Conservation (phyloP, 1,140 invertebrate genomes). For the Whitmania pigra region DNA sequence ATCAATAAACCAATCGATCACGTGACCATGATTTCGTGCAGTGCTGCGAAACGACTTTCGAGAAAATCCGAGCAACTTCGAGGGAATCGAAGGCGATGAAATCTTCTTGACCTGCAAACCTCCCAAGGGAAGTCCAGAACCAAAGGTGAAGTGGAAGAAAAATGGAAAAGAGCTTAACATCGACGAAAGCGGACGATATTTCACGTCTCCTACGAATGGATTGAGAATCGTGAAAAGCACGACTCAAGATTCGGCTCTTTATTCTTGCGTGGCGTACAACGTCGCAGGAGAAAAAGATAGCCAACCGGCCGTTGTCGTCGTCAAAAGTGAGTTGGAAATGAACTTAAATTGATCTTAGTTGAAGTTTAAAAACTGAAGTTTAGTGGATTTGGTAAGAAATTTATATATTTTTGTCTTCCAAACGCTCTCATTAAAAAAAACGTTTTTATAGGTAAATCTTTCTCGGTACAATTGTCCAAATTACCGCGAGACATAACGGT, state of each 20-base stretch:
- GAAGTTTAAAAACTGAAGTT: too few relatives aligned
- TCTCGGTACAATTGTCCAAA: too few relatives aligned
- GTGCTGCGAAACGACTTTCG: slow-evolving; percentile 14
- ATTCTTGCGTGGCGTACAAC: slow-evolving; percentile 43
- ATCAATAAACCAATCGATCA: too few relatives aligned
- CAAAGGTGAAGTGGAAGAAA: slow-evolving; percentile 32
- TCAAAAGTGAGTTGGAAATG: neutral
- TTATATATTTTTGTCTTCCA: too few relatives aligned
- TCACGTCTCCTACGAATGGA: slow-evolving; percentile 21
- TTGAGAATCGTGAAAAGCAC: slow-evolving; percentile 30
- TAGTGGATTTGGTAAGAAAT: too few relatives aligned
- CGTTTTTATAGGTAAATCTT: too few relatives aligned
- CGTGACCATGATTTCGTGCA: neutral
- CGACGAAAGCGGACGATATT: slow-evolving; percentile 24
- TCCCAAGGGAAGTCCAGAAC: slow-evolving; percentile 31
- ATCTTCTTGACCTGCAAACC: slow-evolving; percentile 1
- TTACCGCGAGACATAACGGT: too few relatives aligned
- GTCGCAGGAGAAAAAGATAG: slow-evolving; percentile 33
- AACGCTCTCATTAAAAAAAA: too few relatives aligned
- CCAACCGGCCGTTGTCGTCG: neutral
- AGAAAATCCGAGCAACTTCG: slow-evolving; percentile 8
- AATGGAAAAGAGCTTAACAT: slow-evolving; percentile 29
- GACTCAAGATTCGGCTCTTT: slow-evolving; percentile 41
- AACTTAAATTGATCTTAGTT: too few relatives aligned
- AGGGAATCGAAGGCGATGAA: slow-evolving; percentile 5